Evolutionary conservation across 2,888 invertebrate genomes (phyloP).

Genomic region (Lacanobia oleracea): DNA sequence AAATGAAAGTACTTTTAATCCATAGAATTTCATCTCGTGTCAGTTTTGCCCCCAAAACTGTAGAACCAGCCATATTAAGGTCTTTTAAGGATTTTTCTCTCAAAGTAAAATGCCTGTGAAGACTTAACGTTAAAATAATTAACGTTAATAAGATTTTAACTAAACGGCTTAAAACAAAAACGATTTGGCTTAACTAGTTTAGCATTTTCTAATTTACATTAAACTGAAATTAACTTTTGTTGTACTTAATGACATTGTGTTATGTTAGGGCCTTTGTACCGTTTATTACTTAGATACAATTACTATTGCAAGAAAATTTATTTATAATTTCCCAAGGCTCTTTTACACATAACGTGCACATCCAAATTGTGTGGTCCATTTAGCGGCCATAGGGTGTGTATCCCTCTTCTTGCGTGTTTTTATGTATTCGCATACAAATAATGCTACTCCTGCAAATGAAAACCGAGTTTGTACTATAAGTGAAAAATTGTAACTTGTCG

Average conservation of each 20-base stretch:
- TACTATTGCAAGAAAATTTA: background rate
- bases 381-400: too few species aligned
- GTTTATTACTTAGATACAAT: background rate
- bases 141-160: slow-evolving; percentile 50
- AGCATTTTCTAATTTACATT: slow-evolving; percentile 57
- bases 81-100: background rate
- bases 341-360: background rate
- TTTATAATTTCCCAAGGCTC: too few species aligned
- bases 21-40: too few species aligned
- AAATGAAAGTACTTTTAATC: too few species aligned
- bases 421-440: too few species aligned
- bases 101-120: slow-evolving; percentile 25
- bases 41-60: background rate
- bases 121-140: slow-evolving; percentile 36
- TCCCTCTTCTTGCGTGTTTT: too few species aligned
- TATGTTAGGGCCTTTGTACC: background rate
- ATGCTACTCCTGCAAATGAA: too few species aligned
- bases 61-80: background rate
- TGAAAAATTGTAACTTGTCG: too few species aligned
- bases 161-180: slow-evolving; percentile 55
- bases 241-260: slow-evolving; percentile 29
- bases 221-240: slow-evolving; percentile 42
- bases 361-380: too few species aligned
- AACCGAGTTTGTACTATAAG: too few species aligned
- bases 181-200: slow-evolving; percentile 52